phyloP scores from a whole-genome alignment of 2,888 invertebrate species.

The Trileptium ribeirensis region DNA sequence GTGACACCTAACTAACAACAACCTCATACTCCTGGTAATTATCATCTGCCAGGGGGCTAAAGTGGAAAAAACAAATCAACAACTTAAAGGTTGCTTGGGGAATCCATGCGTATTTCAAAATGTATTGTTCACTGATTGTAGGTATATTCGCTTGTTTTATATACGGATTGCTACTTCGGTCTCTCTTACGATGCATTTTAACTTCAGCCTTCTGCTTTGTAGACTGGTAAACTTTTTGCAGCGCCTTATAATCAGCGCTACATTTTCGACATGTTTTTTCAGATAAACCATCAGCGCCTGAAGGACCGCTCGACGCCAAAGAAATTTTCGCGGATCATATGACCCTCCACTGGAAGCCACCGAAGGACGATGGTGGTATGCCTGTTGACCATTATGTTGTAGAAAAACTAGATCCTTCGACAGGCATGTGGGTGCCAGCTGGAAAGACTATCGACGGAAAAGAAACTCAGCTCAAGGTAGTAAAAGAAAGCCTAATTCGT shows the following conservation, averaged over 20 bases:
- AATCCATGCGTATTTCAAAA: too few species aligned
- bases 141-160: too few species aligned
- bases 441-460: slow-evolving; percentile 61
- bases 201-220: too few species aligned
- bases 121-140: too few species aligned
- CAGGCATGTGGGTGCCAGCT: slow-evolving; percentile 89
- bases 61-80: too few species aligned
- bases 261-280: slow-evolving; percentile 6
- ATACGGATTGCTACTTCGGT: too few species aligned
- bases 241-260: background rate
- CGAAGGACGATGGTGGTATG: slow-evolving; percentile 76
- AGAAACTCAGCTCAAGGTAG: background rate
- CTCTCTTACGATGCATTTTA: too few species aligned
- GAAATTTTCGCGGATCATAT: slow-evolving; percentile 83
- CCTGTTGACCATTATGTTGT: slow-evolving; percentile 87
- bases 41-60: too few species aligned
- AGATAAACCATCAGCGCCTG: slow-evolving; percentile 54
- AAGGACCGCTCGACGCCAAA: slow-evolving; percentile 68
- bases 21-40: too few species aligned
- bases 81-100: too few species aligned
- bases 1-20: too few species aligned
- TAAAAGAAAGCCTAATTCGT: too few species aligned
- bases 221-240: background rate
- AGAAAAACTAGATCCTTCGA: slow-evolving; percentile 92
- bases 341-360: slow-evolving; percentile 82